Conservation (phyloP, 1,140 invertebrate species). For the Rhizoglyphus robini region DNA sequence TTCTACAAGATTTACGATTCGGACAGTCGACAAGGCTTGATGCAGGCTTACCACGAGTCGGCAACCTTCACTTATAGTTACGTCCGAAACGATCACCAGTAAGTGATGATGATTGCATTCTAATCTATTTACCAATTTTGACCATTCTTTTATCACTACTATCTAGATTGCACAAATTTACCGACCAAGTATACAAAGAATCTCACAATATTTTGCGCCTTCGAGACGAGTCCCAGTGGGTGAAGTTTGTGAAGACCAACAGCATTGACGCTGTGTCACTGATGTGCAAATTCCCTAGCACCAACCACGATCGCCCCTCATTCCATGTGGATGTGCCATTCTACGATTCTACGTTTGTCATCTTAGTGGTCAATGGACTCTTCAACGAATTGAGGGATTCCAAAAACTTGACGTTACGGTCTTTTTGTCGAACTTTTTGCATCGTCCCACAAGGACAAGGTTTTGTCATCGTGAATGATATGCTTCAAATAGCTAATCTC, state of each 20-base stretch:
- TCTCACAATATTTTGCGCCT: constrained; percentile 56
- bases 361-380: constrained; percentile 57
- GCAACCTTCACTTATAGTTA: constrained; percentile 49
- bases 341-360: constrained; percentile 26
- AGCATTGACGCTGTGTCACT: constrained; percentile 57
- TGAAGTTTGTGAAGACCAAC: constrained; percentile 53
- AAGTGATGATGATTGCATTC: background rate
- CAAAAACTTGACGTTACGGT: constrained; percentile 48
- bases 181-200: constrained; percentile 32
- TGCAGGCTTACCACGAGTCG: constrained; percentile 73
- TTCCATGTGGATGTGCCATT: constrained; percentile 57
- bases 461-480: constrained; percentile 68
- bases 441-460: constrained; percentile 59
- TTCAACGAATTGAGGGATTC: constrained; percentile 52
- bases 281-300: constrained; percentile 58
- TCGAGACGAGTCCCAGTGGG: constrained; percentile 37
- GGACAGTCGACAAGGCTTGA: constrained; percentile 55
- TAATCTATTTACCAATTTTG: background rate
- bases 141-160: background rate
- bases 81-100: background rate
- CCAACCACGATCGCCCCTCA: constrained; percentile 61
- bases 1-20: constrained; percentile 72
- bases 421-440: constrained; percentile 62
- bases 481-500: constrained; percentile 59
- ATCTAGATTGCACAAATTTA: background rate